Conservation (phyloP, 2,888 invertebrate species). For the Papilio elwesi region DNA sequence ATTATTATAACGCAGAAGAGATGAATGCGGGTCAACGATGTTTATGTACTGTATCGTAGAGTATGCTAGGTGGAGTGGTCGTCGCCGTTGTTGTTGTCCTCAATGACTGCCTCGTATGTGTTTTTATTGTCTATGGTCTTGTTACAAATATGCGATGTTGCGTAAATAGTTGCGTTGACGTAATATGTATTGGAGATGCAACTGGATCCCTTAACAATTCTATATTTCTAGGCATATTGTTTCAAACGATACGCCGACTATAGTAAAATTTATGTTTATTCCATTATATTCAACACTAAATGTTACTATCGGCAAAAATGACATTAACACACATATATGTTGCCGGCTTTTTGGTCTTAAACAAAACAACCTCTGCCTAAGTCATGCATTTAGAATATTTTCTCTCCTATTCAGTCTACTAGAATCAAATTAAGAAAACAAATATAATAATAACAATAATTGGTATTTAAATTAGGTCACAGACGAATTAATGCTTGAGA, state of each 20-base stretch:
- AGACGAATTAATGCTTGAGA: neutral
- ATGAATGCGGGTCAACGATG: too few relatives aligned
- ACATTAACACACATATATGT: too few relatives aligned
- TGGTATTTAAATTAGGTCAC: constrained; percentile 7
- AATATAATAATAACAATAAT: neutral
- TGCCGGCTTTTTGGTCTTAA: too few relatives aligned
- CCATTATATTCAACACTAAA: neutral
- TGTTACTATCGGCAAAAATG: too few relatives aligned
- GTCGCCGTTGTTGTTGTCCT: too few relatives aligned
- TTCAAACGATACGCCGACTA: neutral
- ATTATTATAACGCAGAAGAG: too few relatives aligned
- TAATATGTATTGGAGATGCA: neutral
- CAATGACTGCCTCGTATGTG: too few relatives aligned
- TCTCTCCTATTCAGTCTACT: too few relatives aligned
- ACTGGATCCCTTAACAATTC: neutral
- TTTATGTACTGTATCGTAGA: too few relatives aligned
- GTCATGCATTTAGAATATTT: too few relatives aligned
- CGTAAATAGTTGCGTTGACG: neutral
- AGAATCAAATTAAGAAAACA: neutral
- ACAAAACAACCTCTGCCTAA: too few relatives aligned
- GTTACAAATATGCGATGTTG: neutral
- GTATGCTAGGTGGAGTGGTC: too few relatives aligned
- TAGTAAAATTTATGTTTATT: neutral
- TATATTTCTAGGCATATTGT: neutral
- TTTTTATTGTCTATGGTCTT: neutral